These are phyloP conservation scores for Steinernema khuongi DNA, from an alignment of 1,140 invertebrate genomes.

Conservation along the genomic window DNA sequence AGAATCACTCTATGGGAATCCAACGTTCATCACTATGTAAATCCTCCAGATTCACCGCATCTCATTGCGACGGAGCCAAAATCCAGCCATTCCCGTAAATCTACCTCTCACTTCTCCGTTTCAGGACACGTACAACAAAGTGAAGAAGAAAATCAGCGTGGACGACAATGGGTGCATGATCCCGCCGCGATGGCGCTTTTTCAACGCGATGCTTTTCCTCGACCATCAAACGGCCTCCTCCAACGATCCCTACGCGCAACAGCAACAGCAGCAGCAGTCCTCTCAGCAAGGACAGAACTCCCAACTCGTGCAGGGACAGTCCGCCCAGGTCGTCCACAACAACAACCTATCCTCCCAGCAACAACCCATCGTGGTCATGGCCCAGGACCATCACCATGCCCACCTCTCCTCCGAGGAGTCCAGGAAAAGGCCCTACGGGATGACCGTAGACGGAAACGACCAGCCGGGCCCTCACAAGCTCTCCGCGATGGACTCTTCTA, in stretches of 20 bases:
- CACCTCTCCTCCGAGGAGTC: neutral
- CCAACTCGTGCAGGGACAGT: neutral
- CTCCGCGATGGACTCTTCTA: neutral
- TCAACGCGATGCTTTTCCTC: conserved; percentile 18
- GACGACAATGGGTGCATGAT: conserved; percentile 8
- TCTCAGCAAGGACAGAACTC: too few species aligned
- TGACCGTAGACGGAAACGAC: neutral
- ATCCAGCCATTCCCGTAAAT: neutral
- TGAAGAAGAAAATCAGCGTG: conserved; percentile 3
- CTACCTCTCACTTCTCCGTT: neutral
- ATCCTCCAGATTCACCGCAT: too few species aligned
- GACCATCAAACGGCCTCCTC: neutral
- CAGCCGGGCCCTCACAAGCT: neutral
- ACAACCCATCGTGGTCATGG: neutral
- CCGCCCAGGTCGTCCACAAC: neutral
- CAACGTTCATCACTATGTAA: too few species aligned
- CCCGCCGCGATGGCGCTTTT: conserved; percentile 10
- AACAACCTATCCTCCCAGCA: neutral
- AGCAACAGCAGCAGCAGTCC: too few species aligned
- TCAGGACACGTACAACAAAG: conserved; percentile 16
- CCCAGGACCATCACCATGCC: neutral
- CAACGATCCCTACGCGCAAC: neutral
- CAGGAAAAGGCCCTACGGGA: conserved; percentile 8
- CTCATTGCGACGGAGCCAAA: too few species aligned
- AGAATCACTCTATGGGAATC: too few species aligned